phyloP scores from a whole-genome alignment of 2,113 vertebrate species.

The Epinephelus moara region DNA sequence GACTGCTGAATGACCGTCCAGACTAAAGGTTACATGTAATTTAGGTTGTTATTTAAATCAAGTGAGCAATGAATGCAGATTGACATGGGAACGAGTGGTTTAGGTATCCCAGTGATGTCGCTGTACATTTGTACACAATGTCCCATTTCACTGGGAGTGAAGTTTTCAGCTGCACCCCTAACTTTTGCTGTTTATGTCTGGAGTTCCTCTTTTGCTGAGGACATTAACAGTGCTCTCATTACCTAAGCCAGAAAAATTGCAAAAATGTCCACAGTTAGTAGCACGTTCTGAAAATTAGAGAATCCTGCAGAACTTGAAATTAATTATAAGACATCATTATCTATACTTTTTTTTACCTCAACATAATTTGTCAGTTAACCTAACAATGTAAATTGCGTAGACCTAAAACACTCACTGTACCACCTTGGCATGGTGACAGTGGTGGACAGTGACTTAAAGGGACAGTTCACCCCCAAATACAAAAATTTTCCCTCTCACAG shows the following conservation, averaged over 20 bases:
- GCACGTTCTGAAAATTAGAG: not conserved
- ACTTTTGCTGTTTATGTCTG: not conserved
- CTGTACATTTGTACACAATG: not conserved
- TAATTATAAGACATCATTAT: not conserved
- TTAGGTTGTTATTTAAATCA: not conserved
- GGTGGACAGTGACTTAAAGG: too few species aligned
- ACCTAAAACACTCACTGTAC: too few species aligned
- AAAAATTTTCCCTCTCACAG: too few species aligned
- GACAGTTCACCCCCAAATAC: too few species aligned
- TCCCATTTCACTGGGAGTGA: not conserved
- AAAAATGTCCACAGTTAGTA: not conserved
- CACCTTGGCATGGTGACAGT: too few species aligned
- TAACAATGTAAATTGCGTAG: not conserved
- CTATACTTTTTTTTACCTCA: not conserved
- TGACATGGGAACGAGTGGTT: not conserved
- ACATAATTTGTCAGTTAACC: not conserved
- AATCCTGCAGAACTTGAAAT: not conserved
- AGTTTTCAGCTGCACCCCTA: not conserved
- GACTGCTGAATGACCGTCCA: conserved; percentile 14
- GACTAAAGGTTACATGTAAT: not conserved
- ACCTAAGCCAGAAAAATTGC: not conserved
- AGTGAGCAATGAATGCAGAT: fast-evolving
- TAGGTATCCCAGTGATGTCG: not conserved
- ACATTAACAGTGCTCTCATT: not conserved
- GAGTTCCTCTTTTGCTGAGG: not conserved